Percentiles rank a stretch among this genome's conserved stretches.
These are phyloP conservation scores for Hymenochirus boettgeri DNA, from an alignment of 2,113 vertebrate species.

Conservation along the genomic window DNA sequence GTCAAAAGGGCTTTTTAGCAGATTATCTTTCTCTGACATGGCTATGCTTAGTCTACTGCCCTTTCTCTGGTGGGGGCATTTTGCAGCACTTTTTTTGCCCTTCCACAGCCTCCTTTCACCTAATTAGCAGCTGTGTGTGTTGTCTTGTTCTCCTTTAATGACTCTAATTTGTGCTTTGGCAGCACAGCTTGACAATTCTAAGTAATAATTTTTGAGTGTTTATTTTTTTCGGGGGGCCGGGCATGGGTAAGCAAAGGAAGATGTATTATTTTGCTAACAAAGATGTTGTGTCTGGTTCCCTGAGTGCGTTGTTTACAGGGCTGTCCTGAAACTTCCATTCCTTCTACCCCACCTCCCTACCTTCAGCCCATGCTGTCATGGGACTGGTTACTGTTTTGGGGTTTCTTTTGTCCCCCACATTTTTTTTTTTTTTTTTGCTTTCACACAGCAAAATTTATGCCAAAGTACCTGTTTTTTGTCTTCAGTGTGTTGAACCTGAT, in stretches of 20 bases:
- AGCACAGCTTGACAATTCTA: constrained; percentile 57
- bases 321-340: constrained; percentile 61
- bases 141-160: constrained; percentile 74
- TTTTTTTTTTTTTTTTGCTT: constrained; percentile 46
- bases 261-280: constrained; percentile 61
- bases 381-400: constrained; percentile 44
- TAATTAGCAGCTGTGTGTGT: constrained; percentile 21
- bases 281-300: constrained; percentile 63
- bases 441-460: constrained; percentile 35
- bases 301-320: constrained; percentile 58
- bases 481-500: constrained; percentile 13
- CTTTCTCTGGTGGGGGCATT: constrained; percentile 44
- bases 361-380: constrained; percentile 3
- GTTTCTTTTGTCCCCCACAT: constrained; percentile 53
- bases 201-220: constrained; percentile 54
- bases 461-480: constrained; percentile 34
- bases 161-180: constrained; percentile 46
- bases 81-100: constrained; percentile 32
- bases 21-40: constrained; percentile 11
- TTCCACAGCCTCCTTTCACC: neutral
- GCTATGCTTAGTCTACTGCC: neutral
- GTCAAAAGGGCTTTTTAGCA: constrained; percentile 36
- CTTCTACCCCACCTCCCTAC: constrained; percentile 6
- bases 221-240: constrained; percentile 41
- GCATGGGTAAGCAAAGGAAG: constrained; percentile 39